Conservation (phyloP, 2,797 vertebrate genomes). For the Lagodon rhomboides region DNA sequence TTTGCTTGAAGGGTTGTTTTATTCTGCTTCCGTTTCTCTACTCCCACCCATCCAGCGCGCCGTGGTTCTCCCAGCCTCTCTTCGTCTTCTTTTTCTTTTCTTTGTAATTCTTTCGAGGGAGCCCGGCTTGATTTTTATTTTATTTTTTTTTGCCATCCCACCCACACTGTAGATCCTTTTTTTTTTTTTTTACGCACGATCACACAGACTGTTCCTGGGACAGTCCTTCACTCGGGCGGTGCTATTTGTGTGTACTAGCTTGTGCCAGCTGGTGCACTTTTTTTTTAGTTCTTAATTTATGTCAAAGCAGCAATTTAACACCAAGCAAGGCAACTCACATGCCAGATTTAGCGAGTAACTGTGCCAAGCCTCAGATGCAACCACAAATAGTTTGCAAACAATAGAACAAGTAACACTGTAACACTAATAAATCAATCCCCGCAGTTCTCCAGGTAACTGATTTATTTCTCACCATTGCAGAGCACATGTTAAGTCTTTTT, state of each 20-base stretch:
- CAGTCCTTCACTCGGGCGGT: slow-evolving; percentile 4
- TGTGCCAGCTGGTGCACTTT: not conserved
- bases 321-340: not conserved
- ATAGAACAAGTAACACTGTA: not conserved
- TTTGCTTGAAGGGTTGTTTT: slow-evolving; percentile 8
- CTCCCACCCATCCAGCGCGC: not conserved
- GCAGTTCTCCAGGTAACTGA: not conserved
- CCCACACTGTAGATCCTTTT: slow-evolving; percentile 25
- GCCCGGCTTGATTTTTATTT: not conserved
- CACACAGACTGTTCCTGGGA: slow-evolving; percentile 25
- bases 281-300: not conserved
- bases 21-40: not conserved
- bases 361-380: not conserved
- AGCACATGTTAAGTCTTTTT: too few species aligned
- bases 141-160: not conserved
- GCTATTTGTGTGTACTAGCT: not conserved
- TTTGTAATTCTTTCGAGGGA: slow-evolving; percentile 5
- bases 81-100: slow-evolving; percentile 5
- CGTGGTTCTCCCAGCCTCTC: not conserved
- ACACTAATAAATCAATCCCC: not conserved
- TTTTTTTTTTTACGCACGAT: not conserved
- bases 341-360: not conserved
- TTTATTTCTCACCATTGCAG: not conserved
- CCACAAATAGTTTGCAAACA: not conserved
- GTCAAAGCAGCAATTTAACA: slow-evolving; percentile 5